Percentiles rank a stretch among this genome's conserved stretches.
Evolutionary conservation across 2,113 vertebrate species (phyloP).

Genomic region (Sorex fumeus): DNA sequence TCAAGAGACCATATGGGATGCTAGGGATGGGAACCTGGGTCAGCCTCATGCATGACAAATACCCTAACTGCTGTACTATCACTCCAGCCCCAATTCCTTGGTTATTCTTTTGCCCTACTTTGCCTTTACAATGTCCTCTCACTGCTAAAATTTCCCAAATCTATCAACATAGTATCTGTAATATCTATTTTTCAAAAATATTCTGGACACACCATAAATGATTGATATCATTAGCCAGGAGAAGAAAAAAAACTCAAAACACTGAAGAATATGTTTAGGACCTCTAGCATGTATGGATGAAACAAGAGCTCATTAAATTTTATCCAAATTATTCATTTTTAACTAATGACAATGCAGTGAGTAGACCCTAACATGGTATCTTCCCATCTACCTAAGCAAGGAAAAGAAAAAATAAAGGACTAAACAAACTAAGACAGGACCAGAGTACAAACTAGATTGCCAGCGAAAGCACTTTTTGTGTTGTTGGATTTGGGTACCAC

Average conservation of each 20-base stretch:
- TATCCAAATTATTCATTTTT: constrained; percentile 68
- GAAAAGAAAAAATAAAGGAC: constrained; percentile 50
- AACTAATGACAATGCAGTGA: constrained; percentile 55
- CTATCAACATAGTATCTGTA: background rate
- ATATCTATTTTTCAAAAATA: constrained; percentile 43
- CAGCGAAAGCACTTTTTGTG: background rate
- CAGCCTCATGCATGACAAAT: too few relatives aligned
- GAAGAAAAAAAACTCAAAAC: constrained; percentile 44
- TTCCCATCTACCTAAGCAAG: background rate
- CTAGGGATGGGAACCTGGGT: too few relatives aligned
- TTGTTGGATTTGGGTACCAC: too few relatives aligned
- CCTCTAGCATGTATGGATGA: constrained; percentile 29
- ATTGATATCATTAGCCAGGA: constrained; percentile 12
- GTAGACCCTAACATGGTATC: constrained; percentile 59
- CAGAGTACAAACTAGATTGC: constrained; percentile 37
- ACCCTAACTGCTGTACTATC: too few relatives aligned
- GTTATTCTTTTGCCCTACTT: too few relatives aligned
- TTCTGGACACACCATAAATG: background rate
- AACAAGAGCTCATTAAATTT: constrained; percentile 54
- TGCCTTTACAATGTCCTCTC: background rate
- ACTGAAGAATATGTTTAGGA: constrained; percentile 18
- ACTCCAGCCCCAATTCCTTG: too few relatives aligned
- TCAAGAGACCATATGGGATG: too few relatives aligned
- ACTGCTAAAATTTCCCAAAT: constrained; percentile 48
- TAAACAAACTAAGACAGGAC: constrained; percentile 54